Conservation (phyloP, 64 coral and sea anemone genomes). For the Porites australiensis region DNA sequence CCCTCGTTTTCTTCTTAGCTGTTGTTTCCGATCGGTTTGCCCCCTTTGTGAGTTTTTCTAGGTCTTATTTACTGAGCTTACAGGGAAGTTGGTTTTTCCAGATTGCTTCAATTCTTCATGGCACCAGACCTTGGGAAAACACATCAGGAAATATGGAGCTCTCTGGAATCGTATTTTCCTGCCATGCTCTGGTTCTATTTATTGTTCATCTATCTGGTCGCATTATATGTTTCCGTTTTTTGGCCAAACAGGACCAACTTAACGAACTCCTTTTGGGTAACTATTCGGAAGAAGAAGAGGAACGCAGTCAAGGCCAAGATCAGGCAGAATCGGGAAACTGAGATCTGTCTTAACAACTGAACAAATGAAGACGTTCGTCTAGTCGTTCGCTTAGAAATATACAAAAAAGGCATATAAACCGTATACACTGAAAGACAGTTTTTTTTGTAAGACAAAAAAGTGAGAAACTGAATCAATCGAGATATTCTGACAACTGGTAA, state of each 20-base stretch:
- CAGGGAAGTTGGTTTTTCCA: slow-evolving; percentile 88
- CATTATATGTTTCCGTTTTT: slow-evolving; percentile 30
- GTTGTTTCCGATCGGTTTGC: slow-evolving; percentile 9
- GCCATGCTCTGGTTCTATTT: slow-evolving; percentile 54
- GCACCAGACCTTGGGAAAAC: slow-evolving; percentile 54
- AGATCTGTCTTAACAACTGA: no score
- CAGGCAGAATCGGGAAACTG: no score
- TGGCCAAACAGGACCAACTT: background rate
- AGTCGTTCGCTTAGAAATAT: no score
- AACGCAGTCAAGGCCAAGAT: background rate
- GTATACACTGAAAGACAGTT: no score
- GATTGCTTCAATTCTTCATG: slow-evolving; percentile 33
- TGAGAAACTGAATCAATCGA: no score
- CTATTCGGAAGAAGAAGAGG: slow-evolving; percentile 6
- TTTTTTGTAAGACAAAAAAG: no score
- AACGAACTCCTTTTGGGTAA: background rate
- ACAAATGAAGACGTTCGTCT: no score
- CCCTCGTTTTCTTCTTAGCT: slow-evolving; percentile 44
- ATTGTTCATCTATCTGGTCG: slow-evolving; percentile 26
- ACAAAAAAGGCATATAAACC: no score
- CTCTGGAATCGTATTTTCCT: slow-evolving; percentile 37
- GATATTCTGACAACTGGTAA: no score
- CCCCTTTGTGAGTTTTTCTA: slow-evolving; percentile 10
- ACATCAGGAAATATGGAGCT: slow-evolving; percentile 55
- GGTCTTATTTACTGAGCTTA: slow-evolving; percentile 11